Evolutionary conservation across 2,888 invertebrate genomes (phyloP), one percentile per base, ranked within the genome.

Genomic region (Gandaritis pyraliata): DNA sequence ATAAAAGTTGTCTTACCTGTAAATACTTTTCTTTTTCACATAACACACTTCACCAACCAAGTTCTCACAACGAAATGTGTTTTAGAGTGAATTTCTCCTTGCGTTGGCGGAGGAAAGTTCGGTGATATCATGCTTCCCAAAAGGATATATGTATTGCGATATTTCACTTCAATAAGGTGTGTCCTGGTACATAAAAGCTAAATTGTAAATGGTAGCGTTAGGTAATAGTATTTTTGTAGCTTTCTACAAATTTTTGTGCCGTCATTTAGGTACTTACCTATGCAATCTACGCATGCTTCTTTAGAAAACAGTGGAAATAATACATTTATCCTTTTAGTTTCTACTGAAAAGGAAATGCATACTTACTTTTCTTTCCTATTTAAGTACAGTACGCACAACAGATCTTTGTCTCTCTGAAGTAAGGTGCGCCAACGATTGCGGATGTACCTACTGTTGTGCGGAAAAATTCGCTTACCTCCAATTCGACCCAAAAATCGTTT

Each of bases 91-190:
- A 60, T 66, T 70, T 71, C 72, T 61, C 63, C 57, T 56, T 67
- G 75, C 68, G 75, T 72, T 51, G 72, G 74, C 64, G 70, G 66
- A 75, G 70, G 80, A 81, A 80, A 81, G 82, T 75, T 50, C 64
- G 52, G 65, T 83, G 80, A 80, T 72, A 72, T 81, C 81, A 80
- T 62, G 60, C 46, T 39, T 50, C 73, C 13, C 66, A 72, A 59
- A 77, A 66, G 76, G 80, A 57, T 18, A 47, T 49, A n/a, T n/a
- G n/a, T 23, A 58, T 56, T 71, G 64, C 73, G 66, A 68, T 48
- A 30, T 39, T 49, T 47, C 33, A 55, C 72, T 66, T 60, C 59
- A 30, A 53, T 71, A 68, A 63, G 72, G 72, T 13, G 58, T 59
- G 71, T 77, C 75, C 76, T 78, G 73, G 65, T 78, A 67, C 64